Percentiles rank a stretch among this genome's conserved stretches.
Conservation (phyloP, 2,113 vertebrate genomes). For the Leucopsar rothschildi region DNA sequence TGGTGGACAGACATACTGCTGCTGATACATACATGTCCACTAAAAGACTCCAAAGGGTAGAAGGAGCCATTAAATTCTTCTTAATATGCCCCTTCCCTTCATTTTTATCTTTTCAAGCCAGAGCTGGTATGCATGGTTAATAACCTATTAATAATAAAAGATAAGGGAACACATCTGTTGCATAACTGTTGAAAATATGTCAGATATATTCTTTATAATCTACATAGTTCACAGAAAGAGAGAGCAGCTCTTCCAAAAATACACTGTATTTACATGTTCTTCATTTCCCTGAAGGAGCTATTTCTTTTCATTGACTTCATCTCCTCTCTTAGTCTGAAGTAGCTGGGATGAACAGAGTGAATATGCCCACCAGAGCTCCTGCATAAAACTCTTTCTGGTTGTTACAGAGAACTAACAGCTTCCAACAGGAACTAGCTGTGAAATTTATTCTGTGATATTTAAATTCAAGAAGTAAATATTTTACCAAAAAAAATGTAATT, state of each 20-base stretch:
- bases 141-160: neutral
- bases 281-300: neutral
- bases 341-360: neutral
- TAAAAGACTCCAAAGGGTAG: neutral
- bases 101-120: neutral
- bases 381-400: neutral
- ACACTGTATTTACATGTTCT: neutral
- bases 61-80: neutral
- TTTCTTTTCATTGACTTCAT: neutral
- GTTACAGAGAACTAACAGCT: neutral
- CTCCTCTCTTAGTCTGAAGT: neutral
- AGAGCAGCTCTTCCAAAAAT: neutral
- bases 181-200: neutral
- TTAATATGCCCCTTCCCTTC: neutral
- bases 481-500: neutral
- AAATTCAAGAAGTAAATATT: neutral
- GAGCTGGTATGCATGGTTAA: neutral
- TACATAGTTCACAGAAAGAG: neutral
- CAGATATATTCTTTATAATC: neutral
- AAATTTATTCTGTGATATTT: neutral
- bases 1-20: neutral
- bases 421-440: neutral
- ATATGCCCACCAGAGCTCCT: neutral
- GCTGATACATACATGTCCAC: neutral
- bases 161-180: neutral